Conservation (phyloP, 2,888 invertebrate genomes). For the Drosophila pseudotalamancana region DNA sequence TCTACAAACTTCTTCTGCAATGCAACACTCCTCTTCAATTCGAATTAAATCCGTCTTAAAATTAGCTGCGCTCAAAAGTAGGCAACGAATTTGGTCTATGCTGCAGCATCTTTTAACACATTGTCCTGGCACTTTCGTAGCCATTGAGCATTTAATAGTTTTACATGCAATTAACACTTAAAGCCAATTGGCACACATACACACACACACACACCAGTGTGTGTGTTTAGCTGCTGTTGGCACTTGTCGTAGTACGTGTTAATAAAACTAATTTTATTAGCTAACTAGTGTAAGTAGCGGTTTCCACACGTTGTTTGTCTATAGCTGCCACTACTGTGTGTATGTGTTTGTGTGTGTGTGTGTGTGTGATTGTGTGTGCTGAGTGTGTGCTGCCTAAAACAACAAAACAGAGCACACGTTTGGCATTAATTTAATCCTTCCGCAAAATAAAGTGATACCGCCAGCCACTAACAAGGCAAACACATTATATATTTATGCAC, state of each 20-base stretch:
- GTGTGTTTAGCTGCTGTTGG: constrained; percentile 43
- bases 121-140: constrained; percentile 8
- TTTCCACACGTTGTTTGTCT: constrained; percentile 72
- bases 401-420: constrained; percentile 66
- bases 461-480: constrained; percentile 82
- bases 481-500: constrained; percentile 73
- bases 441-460: constrained; percentile 82
- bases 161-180: constrained; percentile 75
- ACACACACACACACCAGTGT: constrained; percentile 9
- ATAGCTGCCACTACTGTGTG: constrained; percentile 23
- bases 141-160: constrained; percentile 50
- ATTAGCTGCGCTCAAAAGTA: constrained; percentile 37
- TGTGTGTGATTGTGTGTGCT: constrained; percentile 19
- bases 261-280: constrained; percentile 83
- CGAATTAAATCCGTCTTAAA: background rate
- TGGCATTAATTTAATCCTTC: constrained; percentile 81
- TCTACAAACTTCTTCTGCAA: too few species aligned
- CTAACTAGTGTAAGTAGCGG: constrained; percentile 77
- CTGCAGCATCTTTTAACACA: constrained; percentile 25
- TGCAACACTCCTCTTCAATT: background rate
- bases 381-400: constrained; percentile 56
- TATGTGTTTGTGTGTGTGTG: constrained; percentile 10
- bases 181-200: constrained; percentile 38
- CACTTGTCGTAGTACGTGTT: constrained; percentile 74
- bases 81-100: constrained; percentile 51